Conservation (phyloP, 2,797 vertebrate genomes). For the Discoglossus pictus region DNA sequence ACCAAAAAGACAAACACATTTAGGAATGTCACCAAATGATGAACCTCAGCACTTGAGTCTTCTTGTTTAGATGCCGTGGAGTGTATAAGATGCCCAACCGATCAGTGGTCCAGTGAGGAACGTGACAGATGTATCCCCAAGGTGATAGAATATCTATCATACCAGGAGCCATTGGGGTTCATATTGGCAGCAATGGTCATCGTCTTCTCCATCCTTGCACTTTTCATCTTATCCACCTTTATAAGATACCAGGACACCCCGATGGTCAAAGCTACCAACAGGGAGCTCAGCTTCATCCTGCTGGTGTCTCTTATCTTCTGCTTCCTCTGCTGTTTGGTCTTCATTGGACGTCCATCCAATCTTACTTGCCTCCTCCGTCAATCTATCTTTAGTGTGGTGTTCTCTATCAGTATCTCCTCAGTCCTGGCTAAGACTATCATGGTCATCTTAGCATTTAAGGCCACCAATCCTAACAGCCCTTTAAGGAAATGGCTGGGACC, state of each 20-base stretch:
- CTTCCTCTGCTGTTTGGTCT: constrained; percentile 36
- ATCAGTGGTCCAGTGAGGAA: constrained; percentile 29
- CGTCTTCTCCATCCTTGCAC: constrained; percentile 9
- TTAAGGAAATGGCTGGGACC: constrained; percentile 38
- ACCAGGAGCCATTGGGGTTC: constrained; percentile 32
- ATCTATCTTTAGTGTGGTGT: constrained; percentile 20
- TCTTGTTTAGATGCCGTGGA: constrained; percentile 8
- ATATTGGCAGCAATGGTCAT: not conserved
- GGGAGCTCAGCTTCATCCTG: constrained; percentile 38
- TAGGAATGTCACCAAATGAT: too few species aligned
- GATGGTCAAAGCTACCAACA: constrained; percentile 35
- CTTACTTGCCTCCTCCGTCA: constrained; percentile 25
- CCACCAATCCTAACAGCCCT: constrained; percentile 14
- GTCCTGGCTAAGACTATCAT: constrained; percentile 55
- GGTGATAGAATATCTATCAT: constrained; percentile 28
- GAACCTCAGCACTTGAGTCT: too few species aligned
- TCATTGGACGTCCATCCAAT: constrained; percentile 26
- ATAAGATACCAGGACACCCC: constrained; percentile 32
- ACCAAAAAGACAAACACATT: too few species aligned
- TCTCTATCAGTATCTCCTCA: constrained; percentile 37
- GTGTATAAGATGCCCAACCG: constrained; percentile 9
- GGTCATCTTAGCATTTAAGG: constrained; percentile 53
- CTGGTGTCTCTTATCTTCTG: constrained; percentile 34
- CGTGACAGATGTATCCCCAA: constrained; percentile 14
- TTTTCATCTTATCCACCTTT: constrained; percentile 17